Evolutionary conservation across 2,888 invertebrate species (phyloP).

Genomic region (Watsonalla cultraria): DNA sequence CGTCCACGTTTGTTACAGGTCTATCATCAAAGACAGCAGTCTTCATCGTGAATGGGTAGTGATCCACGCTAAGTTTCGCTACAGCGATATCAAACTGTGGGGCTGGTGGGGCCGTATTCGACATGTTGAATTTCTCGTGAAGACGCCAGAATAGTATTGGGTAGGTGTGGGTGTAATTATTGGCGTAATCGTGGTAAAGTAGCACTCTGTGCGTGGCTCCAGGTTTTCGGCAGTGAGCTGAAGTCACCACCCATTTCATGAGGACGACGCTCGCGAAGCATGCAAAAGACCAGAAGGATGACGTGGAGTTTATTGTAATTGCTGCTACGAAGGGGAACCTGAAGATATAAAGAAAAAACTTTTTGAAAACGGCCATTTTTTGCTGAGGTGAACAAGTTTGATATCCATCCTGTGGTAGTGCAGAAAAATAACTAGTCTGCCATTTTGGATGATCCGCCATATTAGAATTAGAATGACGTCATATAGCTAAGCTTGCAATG

Average conservation of each 20-base stretch:
- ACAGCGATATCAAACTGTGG: slow-evolving; percentile 57
- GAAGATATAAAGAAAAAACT: background rate
- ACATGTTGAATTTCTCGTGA: slow-evolving; percentile 47
- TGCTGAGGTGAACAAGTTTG: no score
- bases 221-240: slow-evolving; percentile 53
- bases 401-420: no score
- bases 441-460: no score
- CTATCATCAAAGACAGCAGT: slow-evolving; percentile 41
- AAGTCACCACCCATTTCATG: slow-evolving; percentile 55
- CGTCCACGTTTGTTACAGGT: slow-evolving; percentile 21
- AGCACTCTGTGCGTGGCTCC: slow-evolving; percentile 50
- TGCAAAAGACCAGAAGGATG: slow-evolving; percentile 45
- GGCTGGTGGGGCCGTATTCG: slow-evolving; percentile 16
- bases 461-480: no score
- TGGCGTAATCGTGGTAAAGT: slow-evolving; percentile 46
- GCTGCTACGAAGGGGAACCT: slow-evolving; percentile 58
- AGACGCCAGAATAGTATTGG: slow-evolving; percentile 56
- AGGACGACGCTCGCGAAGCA: slow-evolving; percentile 61
- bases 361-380: no score
- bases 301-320: slow-evolving; percentile 43
- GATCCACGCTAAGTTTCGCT: slow-evolving; percentile 48
- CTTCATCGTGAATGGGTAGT: slow-evolving; percentile 30
- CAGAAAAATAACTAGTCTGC: no score
- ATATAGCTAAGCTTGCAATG: no score
- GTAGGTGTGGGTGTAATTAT: slow-evolving; percentile 48